Evolutionary conservation across 1,140 invertebrate genomes (phyloP), one percentile per base, ranked within the genome.

Genomic region (Papilio polyxenes): DNA sequence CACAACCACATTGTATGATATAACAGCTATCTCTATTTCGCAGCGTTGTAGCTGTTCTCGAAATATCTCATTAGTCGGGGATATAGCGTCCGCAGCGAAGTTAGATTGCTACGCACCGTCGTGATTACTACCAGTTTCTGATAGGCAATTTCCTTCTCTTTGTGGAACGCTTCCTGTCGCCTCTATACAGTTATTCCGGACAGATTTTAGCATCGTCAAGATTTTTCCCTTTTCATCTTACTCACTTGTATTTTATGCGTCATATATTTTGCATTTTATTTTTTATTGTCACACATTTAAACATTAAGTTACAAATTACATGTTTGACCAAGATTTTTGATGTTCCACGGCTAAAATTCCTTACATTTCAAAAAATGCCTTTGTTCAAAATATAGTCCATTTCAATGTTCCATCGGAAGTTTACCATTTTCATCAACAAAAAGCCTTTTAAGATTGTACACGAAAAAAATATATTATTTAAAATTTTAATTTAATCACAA

Each of bases 91-190:
- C 86, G 81, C 85, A 84, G 83, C 69, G 80, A 90, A 91, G 89
- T 92, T 92, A 90, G 87, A 92, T 90, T 91, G 89, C 85, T 85
- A 86, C 85, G 81, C 87, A 83, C 83, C 84, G 87, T 85, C 88
- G 85, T 91, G 89, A 90, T 91, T 88, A 87, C 90, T 89, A 85
- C 83, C 84, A 83, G 83, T 83, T 86, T 84, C 82, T 87, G 88
- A 92, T 92, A 92, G 88, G 88, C 91, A 92, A 92, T 92, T 92
- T 92, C 91, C 91, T 87, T 76, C 77, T 83, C 90, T 92, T 92
- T 92, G 91, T 91, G 83, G 84, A 81, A 72, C 80, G 82, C 83
- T 89, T 89, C 89, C 88, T 86, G 86, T 87, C 83, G 77, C 84
- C 83, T 86, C 84, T 85, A 85, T 83, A 83, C 83, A 87, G 83